Conservation (phyloP, 2,797 vertebrate species). For the Pseudotriccus pelzelni region DNA sequence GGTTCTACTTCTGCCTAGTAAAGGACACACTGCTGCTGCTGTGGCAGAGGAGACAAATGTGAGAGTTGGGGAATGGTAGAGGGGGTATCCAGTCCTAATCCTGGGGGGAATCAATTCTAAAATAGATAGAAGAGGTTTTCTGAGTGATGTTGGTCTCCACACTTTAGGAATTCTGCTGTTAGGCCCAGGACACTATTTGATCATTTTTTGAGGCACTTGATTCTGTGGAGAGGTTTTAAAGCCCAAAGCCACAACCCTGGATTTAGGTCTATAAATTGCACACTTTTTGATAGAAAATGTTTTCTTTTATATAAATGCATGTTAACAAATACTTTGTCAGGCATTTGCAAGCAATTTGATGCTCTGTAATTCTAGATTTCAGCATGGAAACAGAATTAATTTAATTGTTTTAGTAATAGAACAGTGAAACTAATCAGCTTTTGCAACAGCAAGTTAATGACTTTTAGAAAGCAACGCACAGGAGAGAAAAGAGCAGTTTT, state of each 20-base stretch:
- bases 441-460: background rate
- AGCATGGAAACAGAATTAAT: background rate
- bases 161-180: conserved; percentile 81
- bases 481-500: background rate
- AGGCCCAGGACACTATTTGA: conserved; percentile 68
- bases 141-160: conserved; percentile 76
- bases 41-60: background rate
- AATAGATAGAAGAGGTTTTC: background rate
- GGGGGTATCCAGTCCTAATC: background rate
- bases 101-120: background rate
- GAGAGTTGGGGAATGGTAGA: background rate
- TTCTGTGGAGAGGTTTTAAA: background rate
- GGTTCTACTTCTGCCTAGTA: background rate
- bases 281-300: background rate
- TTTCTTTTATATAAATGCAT: background rate
- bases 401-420: background rate
- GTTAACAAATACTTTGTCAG: background rate
- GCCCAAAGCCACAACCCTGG: background rate
- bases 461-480: background rate
- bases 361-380: background rate
- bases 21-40: background rate
- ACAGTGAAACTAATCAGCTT: background rate
- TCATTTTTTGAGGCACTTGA: background rate
- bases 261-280: background rate
- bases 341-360: background rate